Conservation (phyloP, 2,888 invertebrate genomes). For the Tortricodes alternella region DNA sequence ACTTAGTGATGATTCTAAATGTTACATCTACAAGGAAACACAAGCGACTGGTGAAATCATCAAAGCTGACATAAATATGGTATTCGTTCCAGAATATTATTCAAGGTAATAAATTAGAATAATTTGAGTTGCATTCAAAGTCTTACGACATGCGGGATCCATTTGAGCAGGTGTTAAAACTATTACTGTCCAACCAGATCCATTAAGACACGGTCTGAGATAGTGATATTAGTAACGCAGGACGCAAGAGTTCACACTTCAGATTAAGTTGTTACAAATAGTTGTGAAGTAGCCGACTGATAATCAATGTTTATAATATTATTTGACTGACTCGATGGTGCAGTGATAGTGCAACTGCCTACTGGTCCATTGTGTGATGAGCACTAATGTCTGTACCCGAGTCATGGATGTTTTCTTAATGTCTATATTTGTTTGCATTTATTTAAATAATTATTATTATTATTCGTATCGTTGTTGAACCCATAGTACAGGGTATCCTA, state of each 20-base stretch:
- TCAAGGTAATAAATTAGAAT: slow-evolving; percentile 37
- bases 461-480: too few species aligned
- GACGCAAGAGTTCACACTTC: slow-evolving; percentile 21
- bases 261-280: slow-evolving; percentile 31
- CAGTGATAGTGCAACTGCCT: too few species aligned
- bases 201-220: slow-evolving; percentile 30
- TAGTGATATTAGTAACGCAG: slow-evolving; percentile 29
- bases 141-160: slow-evolving; percentile 21
- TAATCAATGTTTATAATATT: slow-evolving; percentile 9
- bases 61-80: slow-evolving; percentile 27
- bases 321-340: too few species aligned
- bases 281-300: slow-evolving; percentile 7
- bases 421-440: too few species aligned
- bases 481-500: too few species aligned
- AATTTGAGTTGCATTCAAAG: slow-evolving; percentile 23
- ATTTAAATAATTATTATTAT: too few species aligned
- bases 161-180: slow-evolving; percentile 35
- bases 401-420: too few species aligned
- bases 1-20: too few species aligned
- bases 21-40: not conserved
- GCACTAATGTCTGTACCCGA: too few species aligned
- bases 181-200: slow-evolving; percentile 17
- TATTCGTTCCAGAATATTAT: slow-evolving; percentile 38
- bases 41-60: not conserved
- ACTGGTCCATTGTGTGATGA: too few species aligned